Percentiles rank a stretch among this genome's conserved stretches.
phyloP scores from a whole-genome alignment of 2,797 vertebrate species.

The Hapalemur alaotrensis region DNA sequence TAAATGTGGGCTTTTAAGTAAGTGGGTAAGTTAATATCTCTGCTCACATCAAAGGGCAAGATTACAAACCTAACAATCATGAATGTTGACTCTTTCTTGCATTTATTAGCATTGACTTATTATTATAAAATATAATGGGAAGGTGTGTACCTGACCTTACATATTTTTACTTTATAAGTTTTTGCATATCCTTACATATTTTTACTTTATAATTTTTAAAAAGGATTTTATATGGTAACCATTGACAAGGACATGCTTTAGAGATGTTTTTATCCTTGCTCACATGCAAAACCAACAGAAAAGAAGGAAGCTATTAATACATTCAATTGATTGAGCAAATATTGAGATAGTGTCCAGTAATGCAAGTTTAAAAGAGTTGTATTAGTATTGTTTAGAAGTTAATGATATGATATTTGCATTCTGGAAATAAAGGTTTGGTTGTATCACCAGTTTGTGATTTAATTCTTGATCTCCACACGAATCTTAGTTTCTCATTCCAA shows the following conservation, averaged over 20 bases:
- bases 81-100: not conserved
- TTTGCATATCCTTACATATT: not conserved
- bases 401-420: slow-evolving; percentile 27
- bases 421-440: not conserved
- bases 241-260: not conserved
- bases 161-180: too few relatives aligned
- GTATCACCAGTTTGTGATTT: slow-evolving; percentile 9
- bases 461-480: not conserved
- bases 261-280: slow-evolving; percentile 30
- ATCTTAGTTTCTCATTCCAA: slow-evolving; percentile 27
- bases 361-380: slow-evolving; percentile 27
- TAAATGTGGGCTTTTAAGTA: slow-evolving; percentile 40
- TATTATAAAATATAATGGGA: slow-evolving; percentile 31
- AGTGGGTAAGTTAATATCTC: not conserved
- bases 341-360: slow-evolving; percentile 40
- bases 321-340: slow-evolving; percentile 38
- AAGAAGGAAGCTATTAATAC: slow-evolving; percentile 6
- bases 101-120: slow-evolving; percentile 22
- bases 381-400: slow-evolving; percentile 21
- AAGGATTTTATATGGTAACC: not conserved
- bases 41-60: not conserved
- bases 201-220: slow-evolving; percentile 21
- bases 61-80: slow-evolving; percentile 29
- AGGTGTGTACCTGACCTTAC: not conserved
- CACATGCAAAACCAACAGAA: not conserved